Evolutionary conservation across 2,888 invertebrate species (phyloP).

Genomic region (Plebejus argus): DNA sequence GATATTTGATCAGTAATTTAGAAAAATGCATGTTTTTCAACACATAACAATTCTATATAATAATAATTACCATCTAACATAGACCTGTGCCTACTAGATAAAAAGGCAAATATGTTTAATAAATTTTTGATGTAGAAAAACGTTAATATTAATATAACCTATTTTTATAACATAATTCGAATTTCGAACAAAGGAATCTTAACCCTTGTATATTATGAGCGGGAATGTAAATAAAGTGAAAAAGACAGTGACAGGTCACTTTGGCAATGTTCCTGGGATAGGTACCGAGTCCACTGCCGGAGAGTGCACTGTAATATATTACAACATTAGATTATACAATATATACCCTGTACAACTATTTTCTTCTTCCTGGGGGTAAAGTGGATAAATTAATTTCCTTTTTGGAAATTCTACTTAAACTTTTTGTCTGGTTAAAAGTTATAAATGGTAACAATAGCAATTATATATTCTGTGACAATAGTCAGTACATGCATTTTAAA

Average conservation of each 20-base stretch:
- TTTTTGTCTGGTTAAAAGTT: too few species aligned
- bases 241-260: slow-evolving; percentile 57
- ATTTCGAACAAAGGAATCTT: slow-evolving; percentile 14
- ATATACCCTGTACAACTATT: background rate
- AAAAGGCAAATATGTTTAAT: too few species aligned
- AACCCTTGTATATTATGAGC: slow-evolving; percentile 25
- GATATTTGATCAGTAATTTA: too few species aligned
- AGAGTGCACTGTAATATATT: slow-evolving; percentile 28
- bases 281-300: slow-evolving; percentile 40
- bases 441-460: too few species aligned
- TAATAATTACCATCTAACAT: too few species aligned
- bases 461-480: too few species aligned
- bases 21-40: too few species aligned
- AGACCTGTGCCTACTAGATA: too few species aligned
- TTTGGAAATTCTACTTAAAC: background rate
- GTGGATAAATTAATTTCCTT: background rate
- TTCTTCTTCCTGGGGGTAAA: background rate
- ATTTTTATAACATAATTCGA: too few species aligned
- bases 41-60: too few species aligned
- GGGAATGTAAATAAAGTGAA: slow-evolving; percentile 45
- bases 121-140: too few species aligned
- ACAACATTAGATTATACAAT: slow-evolving; percentile 14
- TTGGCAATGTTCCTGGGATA: slow-evolving; percentile 59
- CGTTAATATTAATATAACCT: background rate
- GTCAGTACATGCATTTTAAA: too few species aligned